Evolutionary conservation across 2,113 vertebrate genomes (phyloP), one percentile per base, ranked within the genome.

Genomic region (Tragelaphus scriptus): DNA sequence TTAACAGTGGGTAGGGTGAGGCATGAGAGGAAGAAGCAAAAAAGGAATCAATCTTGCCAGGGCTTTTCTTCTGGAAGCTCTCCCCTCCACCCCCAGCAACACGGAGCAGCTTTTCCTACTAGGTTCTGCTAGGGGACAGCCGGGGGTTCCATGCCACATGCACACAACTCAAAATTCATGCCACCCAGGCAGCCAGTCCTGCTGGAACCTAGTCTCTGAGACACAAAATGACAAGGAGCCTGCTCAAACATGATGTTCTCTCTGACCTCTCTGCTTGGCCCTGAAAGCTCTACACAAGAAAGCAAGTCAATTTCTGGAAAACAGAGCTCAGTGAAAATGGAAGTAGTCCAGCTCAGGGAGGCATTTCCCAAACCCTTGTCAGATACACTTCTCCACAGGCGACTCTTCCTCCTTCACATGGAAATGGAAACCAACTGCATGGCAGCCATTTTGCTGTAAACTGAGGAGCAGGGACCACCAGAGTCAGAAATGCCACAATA

Each of bases 121-220:
- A 59, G n/a, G 32, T 47, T 92, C 75, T 32, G 21, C 47, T 90
- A 93, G 55, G 59, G 51, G 6, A 93, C 47, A 94, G 79, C 13
- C 21, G 8, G 65, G 44, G 47, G 55, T 89, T 96, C 65, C 93
- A 97, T 97, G 96, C 95, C 47, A 89, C 97, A 98, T 98, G 96
- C 97, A 97, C 26, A 89, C 32, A 49, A 96, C 53, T 91, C 93
- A 93, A 95, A 97, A 79, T 92, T 87, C 98, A 98, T 93, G 97
- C 96, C 77, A 94, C 93, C 80, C 51, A 92, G 88, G 58, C 59
- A 97, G 93, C n/a, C 47, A 97, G 85, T 30, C 96, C 94, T 96
- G 96, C 96, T 95, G 97, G 96, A 97, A 97, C 95, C 95, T 86
- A 93, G 87, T 93, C 97, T 96, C 97, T 91, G 91, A 96, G 89